Base-by-base conservation (phyloP, 2,113 vertebrate species). In the Crotalus tigris region DNA sequence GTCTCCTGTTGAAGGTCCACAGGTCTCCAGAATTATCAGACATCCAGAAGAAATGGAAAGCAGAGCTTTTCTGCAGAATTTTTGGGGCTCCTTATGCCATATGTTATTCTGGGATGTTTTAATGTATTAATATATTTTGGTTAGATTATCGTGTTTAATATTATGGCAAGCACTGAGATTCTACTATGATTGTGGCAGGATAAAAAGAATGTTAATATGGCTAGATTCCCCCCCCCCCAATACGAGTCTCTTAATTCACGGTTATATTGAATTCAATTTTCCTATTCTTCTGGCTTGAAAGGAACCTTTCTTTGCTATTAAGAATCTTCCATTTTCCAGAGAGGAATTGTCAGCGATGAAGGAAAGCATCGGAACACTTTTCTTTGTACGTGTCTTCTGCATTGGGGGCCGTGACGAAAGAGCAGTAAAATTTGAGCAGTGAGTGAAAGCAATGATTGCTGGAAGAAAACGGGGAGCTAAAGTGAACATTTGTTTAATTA, bases 351-450 rank as follows among this genome's bases (percentile, higher is more conserved):
- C 90, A 88, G 91, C 87, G 90, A 33, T 87, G 94, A 97, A 95
- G 96, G 95, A 92, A 91, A 92, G 94, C 93, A 91, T 85, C 29
- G 95, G 96, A 97, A 95, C 94, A 94, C 91, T 95, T 93, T 94
- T 92, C 87, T 90, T 92, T 59, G 95, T 3, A 0, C 33, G 33
- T 54, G 29, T 54, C 54, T 12, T 19, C 54, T 91, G 69, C 53
- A 29, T 57, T 51, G 24, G 26, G 53, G 24, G 7, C 10, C 19
- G 33, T 81, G 75, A 44, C 19, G 7, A 75, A 93, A 94, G 93
- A 90, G 92, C 33, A 24, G 91, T 90, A 94, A 94, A 94, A 95
- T 94, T 91, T 94, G 94, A 49, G 75, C 23, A n/a, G 39, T 39
- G 88, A 59, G 75, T 9, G 87, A 59, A 59, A n/a, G 49, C 33